Conservation (phyloP, 2,113 vertebrate genomes). For the Alectura lathami region DNA sequence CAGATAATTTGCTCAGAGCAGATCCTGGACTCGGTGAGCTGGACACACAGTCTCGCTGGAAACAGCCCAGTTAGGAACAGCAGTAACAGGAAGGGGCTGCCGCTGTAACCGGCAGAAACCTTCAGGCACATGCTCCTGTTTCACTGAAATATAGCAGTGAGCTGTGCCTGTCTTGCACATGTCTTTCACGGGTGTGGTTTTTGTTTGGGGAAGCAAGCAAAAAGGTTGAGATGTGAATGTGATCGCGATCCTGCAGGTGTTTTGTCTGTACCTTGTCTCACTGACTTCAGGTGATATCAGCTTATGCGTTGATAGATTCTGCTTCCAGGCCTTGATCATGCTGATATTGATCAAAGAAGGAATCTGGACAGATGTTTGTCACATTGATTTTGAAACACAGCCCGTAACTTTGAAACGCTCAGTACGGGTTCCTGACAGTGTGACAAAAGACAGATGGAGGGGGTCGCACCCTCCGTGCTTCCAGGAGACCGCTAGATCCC, state of each 20-base stretch:
- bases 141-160: neutral
- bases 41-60: neutral
- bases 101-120: neutral
- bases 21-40: conserved; percentile 15
- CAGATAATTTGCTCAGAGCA: conserved; percentile 56
- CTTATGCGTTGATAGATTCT: neutral
- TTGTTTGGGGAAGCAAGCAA: neutral
- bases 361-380: neutral
- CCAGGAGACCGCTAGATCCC: neutral
- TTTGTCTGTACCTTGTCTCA: neutral
- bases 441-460: neutral
- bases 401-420: neutral
- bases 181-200: neutral
- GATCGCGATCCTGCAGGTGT: accelerated
- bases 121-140: accelerated
- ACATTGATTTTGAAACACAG: neutral
- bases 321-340: neutral
- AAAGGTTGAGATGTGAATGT: neutral
- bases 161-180: neutral
- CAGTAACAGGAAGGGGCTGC: neutral
- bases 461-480: accelerated
- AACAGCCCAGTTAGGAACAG: neutral
- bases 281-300: neutral
- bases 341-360: neutral
- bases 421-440: neutral